Percentiles rank a stretch among this genome's conserved stretches.
Conservation (phyloP, 1,140 invertebrate genomes). For the Lanistes nyassanus region DNA sequence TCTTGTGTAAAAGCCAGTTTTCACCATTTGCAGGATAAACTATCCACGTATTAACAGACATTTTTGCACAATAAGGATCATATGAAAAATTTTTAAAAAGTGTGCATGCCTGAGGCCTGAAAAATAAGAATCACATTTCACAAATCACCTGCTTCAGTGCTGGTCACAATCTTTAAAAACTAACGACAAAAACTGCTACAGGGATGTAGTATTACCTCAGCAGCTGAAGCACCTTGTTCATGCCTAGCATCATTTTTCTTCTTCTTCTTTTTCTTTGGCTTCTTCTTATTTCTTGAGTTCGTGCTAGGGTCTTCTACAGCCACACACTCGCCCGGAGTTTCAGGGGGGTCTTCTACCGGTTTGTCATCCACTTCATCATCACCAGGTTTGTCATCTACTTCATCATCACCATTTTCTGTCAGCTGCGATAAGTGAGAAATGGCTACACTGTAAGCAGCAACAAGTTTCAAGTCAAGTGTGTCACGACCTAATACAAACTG, state of each 20-base stretch:
- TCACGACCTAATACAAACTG: not conserved
- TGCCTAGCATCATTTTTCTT: constrained; percentile 72
- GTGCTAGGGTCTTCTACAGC: constrained; percentile 43
- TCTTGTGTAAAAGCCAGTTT: too few species aligned
- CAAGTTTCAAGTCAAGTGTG: not conserved
- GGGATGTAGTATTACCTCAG: not conserved
- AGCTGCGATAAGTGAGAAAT: constrained; percentile 23
- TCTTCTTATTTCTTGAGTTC: constrained; percentile 60
- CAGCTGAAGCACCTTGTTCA: constrained; percentile 62
- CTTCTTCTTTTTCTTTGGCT: constrained; percentile 73
- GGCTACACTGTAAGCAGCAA: not conserved
- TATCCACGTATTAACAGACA: too few species aligned
- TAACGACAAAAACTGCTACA: not conserved
- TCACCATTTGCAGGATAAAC: too few species aligned
- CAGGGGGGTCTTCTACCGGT: constrained; percentile 63
- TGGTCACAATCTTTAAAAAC: not conserved
- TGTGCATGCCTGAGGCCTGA: too few species aligned
- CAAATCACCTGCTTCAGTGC: too few species aligned
- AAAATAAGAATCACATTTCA: too few species aligned
- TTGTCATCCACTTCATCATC: constrained; percentile 61
- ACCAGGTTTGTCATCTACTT: constrained; percentile 73
- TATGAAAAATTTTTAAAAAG: too few species aligned
- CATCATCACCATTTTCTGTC: constrained; percentile 73
- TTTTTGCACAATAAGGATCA: too few species aligned
- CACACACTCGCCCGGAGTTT: constrained; percentile 70